Percentiles rank a stretch among this genome's conserved stretches.
Evolutionary conservation across 1,140 invertebrate genomes (phyloP).

Genomic region (Sitodiplosis mosellana): DNA sequence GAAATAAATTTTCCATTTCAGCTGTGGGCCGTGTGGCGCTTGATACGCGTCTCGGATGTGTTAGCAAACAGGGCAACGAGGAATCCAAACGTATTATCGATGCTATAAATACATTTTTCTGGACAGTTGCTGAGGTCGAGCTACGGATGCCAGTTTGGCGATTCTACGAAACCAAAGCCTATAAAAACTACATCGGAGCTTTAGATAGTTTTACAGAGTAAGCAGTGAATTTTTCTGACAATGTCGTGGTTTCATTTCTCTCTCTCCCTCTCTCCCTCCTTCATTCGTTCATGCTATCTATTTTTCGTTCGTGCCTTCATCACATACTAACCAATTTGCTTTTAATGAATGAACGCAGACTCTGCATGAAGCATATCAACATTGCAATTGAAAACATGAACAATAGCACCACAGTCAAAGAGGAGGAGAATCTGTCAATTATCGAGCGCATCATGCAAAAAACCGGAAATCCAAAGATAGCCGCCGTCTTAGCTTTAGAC

Average conservation of each 20-base stretch:
- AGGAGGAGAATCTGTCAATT: conserved; percentile 34
- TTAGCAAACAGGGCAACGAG: conserved; percentile 36
- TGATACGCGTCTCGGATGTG: conserved; percentile 57
- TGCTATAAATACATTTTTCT: conserved; percentile 62
- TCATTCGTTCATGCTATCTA: too few relatives aligned
- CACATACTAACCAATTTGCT: neutral
- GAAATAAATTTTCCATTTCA: conserved; percentile 21
- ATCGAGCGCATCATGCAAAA: conserved; percentile 39
- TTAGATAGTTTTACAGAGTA: conserved; percentile 52
- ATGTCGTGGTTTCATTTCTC: too few relatives aligned
- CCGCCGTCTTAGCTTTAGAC: conserved; percentile 59
- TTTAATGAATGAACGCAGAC: conserved; percentile 22
- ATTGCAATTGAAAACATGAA: conserved; percentile 29
- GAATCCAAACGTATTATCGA: conserved; percentile 57
- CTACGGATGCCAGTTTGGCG: conserved; percentile 65
- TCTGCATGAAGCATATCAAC: conserved; percentile 39
- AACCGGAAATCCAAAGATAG: conserved; percentile 45
- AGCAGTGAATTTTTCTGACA: conserved; percentile 12
- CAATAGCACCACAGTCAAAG: conserved; percentile 16
- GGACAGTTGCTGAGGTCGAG: conserved; percentile 57
- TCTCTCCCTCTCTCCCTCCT: too few relatives aligned
- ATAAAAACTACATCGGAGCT: conserved; percentile 50
- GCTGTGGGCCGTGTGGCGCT: conserved; percentile 63
- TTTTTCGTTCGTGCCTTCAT: too few relatives aligned
- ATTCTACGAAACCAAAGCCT: conserved; percentile 52